phyloP scores from a whole-genome alignment of 2,888 invertebrate species.

The Amphipyra berbera region DNA sequence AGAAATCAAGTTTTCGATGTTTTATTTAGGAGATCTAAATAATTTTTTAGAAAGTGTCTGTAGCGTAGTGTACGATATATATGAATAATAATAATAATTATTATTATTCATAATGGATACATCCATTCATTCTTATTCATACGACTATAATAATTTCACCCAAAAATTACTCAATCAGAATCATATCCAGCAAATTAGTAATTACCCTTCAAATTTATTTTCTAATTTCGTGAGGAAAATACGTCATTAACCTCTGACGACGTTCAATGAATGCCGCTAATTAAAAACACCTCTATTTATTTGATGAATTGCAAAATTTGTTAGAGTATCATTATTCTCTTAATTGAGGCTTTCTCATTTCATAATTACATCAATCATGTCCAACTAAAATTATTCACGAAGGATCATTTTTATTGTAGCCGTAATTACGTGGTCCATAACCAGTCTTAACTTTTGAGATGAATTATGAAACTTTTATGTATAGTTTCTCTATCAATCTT shows the following conservation, averaged over 20 bases:
- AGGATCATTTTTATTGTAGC: constrained; percentile 3
- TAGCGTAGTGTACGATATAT: too few species aligned
- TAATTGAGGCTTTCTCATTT: constrained; percentile 34
- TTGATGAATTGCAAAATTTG: constrained; percentile 39
- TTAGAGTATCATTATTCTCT: constrained; percentile 18
- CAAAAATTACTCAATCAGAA: constrained; percentile 6
- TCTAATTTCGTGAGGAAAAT: constrained; percentile 14
- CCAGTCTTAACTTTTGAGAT: too few species aligned
- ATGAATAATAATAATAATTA: too few species aligned
- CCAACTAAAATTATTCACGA: background rate
- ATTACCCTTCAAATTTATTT: constrained; percentile 16
- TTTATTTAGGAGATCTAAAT: too few species aligned
- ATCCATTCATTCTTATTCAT: too few species aligned
- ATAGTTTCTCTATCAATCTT: background rate
- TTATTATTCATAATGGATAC: too few species aligned
- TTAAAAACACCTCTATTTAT: constrained; percentile 39
- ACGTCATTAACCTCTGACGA: constrained; percentile 10
- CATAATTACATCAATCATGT: constrained; percentile 18
- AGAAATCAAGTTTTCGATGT: background rate
- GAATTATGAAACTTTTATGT: background rate
- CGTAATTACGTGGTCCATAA: background rate
- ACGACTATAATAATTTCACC: background rate
- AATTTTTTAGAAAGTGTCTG: too few species aligned
- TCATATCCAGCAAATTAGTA: constrained; percentile 5
- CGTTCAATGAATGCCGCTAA: constrained; percentile 31